A percentile compares a stretch with the other conserved stretches of the same genome.
Conservation (phyloP, 2,888 invertebrate species). For the Tinea trinotella region DNA sequence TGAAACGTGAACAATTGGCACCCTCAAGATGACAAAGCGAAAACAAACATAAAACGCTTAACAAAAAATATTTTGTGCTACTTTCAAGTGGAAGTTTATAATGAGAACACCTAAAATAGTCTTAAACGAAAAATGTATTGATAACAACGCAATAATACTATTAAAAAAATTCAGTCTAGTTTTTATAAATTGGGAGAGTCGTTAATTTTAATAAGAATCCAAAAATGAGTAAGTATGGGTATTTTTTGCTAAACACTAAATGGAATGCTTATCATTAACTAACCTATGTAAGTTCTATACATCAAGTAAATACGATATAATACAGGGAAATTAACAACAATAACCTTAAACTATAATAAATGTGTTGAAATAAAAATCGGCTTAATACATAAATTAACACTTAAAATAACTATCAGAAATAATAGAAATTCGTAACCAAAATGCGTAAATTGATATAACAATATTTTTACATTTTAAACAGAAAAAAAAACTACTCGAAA, state of each 20-base stretch:
- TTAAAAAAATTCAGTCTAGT: slow-evolving; percentile 17
- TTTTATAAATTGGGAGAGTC: background rate
- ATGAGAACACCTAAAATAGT: too few relatives aligned
- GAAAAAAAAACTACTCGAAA: slow-evolving; percentile 29
- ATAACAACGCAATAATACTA: slow-evolving; percentile 25
- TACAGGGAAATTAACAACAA: slow-evolving; percentile 27
- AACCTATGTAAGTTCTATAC: slow-evolving; percentile 16
- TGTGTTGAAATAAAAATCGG: slow-evolving; percentile 28
- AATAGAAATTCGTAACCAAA: slow-evolving; percentile 19
- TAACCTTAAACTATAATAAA: slow-evolving; percentile 48
- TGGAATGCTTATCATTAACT: background rate
- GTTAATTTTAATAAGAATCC: background rate
- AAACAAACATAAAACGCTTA: too few relatives aligned
- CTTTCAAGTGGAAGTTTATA: too few relatives aligned
- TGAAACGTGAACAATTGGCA: too few relatives aligned
- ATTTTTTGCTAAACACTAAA: too few relatives aligned
- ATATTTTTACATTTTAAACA: slow-evolving; percentile 20
- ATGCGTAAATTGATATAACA: too few relatives aligned
- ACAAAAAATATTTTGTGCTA: too few relatives aligned
- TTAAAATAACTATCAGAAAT: slow-evolving; percentile 38
- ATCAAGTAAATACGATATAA: slow-evolving; percentile 24
- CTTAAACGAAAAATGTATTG: too few relatives aligned
- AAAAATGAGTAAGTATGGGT: background rate
- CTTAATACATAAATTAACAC: slow-evolving; percentile 37
- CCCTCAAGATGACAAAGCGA: too few relatives aligned